Percentiles rank a stretch among this genome's conserved stretches.
These are phyloP conservation scores for Hermaeophaga mercurialis DNA, from an alignment of 2,888 invertebrate species.

Conservation along the genomic window DNA sequence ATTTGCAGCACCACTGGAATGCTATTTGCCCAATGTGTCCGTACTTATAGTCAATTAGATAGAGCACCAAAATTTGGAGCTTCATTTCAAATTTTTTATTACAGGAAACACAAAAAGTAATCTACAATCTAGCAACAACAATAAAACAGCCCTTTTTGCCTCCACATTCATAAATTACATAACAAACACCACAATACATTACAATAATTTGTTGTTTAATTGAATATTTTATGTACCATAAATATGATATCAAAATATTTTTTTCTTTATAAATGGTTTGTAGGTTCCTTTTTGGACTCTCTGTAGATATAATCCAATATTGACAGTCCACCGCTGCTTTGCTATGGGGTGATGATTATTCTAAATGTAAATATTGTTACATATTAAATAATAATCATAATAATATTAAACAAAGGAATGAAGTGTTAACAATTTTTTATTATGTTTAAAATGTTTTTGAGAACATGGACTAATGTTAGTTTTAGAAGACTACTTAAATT, in stretches of 20 bases:
- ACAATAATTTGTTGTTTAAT: too few relatives aligned
- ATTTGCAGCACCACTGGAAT: constrained; percentile 25
- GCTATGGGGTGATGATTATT: constrained; percentile 57
- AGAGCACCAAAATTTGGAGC: constrained; percentile 44
- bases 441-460: constrained; percentile 40
- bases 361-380: constrained; percentile 66
- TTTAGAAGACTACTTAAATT: constrained; percentile 41
- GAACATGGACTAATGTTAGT: constrained; percentile 49
- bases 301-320: constrained; percentile 35
- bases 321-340: constrained; percentile 45
- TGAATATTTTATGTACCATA: too few relatives aligned
- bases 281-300: background rate
- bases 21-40: constrained; percentile 43
- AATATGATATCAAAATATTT: too few relatives aligned
- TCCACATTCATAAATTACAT: too few relatives aligned
- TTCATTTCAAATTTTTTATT: too few relatives aligned
- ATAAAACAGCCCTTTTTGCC: too few relatives aligned
- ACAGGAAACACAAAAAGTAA: too few relatives aligned
- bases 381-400: constrained; percentile 51
- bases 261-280: too few relatives aligned
- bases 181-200: too few relatives aligned
- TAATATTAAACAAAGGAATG: constrained; percentile 40
- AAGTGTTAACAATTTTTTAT: constrained; percentile 36
- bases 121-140: too few relatives aligned
- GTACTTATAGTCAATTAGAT: constrained; percentile 51